These are phyloP conservation scores for Oscheius onirici DNA, from an alignment of 2,888 invertebrate species.

Conservation along the genomic window DNA sequence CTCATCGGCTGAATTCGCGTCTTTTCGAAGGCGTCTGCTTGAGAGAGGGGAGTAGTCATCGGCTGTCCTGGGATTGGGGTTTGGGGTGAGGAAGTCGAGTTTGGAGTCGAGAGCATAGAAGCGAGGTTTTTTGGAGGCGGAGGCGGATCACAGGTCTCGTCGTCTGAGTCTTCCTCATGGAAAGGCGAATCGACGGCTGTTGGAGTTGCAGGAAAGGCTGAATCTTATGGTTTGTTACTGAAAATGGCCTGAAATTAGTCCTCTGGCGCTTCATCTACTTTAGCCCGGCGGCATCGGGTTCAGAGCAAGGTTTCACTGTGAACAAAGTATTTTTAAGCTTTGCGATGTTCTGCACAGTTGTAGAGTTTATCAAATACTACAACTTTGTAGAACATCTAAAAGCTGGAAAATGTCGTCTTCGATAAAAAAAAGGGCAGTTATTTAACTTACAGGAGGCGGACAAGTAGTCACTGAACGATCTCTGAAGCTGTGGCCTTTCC, in stretches of 20 bases:
- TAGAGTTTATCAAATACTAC: no score
- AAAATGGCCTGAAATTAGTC: background rate
- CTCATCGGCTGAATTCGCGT: constrained; percentile 15
- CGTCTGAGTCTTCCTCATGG: constrained; percentile 37
- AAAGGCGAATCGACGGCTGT: constrained; percentile 2
- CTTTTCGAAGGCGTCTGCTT: background rate
- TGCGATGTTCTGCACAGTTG: no score
- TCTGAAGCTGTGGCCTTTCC: constrained; percentile 38
- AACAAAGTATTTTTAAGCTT: no score
- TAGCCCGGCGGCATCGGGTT: no score
- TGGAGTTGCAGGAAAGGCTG: constrained; percentile 26
- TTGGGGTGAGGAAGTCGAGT: background rate
- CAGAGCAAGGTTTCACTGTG: no score
- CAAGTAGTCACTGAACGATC: constrained; percentile 44
- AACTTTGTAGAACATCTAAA: no score
- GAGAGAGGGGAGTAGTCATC: background rate
- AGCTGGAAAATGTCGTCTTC: no score
- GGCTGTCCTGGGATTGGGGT: background rate
- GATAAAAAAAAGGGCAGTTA: no score
- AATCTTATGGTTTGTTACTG: background rate
- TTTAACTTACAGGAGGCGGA: background rate
- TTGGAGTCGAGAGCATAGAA: background rate
- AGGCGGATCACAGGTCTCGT: constrained; percentile 49
- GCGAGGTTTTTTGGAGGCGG: constrained; percentile 41
- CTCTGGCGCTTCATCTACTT: no score